phyloP scores from a whole-genome alignment of 2,797 vertebrate genomes.

The Rousettus madagascariensis region DNA sequence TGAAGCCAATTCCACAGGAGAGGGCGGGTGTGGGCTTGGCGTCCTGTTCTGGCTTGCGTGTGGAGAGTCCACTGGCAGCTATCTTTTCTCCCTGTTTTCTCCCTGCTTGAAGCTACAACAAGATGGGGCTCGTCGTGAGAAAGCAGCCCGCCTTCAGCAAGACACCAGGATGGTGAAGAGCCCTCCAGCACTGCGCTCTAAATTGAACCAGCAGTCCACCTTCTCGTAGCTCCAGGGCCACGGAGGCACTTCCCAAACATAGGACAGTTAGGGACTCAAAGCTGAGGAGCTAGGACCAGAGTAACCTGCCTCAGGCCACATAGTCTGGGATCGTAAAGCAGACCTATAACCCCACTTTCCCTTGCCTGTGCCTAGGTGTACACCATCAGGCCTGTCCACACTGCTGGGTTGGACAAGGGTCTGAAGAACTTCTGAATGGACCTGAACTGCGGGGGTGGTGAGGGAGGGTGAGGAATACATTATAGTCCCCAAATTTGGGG shows the following conservation, averaged over 20 bases:
- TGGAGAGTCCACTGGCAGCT: slow-evolving; percentile 27
- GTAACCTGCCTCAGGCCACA: not conserved
- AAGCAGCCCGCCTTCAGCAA: not conserved
- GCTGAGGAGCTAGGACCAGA: not conserved
- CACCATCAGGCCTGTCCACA: not conserved
- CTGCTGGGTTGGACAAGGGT: not conserved
- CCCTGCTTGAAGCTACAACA: slow-evolving; percentile 56
- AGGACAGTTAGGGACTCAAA: not conserved
- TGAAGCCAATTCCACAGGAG: not conserved
- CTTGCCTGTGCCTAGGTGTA: not conserved
- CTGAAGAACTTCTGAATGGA: not conserved
- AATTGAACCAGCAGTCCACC: not conserved
- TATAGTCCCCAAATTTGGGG: not conserved
- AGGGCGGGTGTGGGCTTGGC: slow-evolving; percentile 40
- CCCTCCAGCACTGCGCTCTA: not conserved
- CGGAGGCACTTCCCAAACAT: too few species aligned
- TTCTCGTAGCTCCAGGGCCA: too few species aligned
- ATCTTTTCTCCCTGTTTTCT: slow-evolving; percentile 45
- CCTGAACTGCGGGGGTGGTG: not conserved
- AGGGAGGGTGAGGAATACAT: not conserved
- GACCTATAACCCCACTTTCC: not conserved
- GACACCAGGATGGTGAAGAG: not conserved
- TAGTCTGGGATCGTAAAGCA: not conserved
- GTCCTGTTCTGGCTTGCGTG: slow-evolving; percentile 66
- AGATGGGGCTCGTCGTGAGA: slow-evolving; percentile 47